Evolutionary conservation across 2,888 invertebrate genomes (phyloP).

Genomic region (Nemotelus pantherinus): DNA sequence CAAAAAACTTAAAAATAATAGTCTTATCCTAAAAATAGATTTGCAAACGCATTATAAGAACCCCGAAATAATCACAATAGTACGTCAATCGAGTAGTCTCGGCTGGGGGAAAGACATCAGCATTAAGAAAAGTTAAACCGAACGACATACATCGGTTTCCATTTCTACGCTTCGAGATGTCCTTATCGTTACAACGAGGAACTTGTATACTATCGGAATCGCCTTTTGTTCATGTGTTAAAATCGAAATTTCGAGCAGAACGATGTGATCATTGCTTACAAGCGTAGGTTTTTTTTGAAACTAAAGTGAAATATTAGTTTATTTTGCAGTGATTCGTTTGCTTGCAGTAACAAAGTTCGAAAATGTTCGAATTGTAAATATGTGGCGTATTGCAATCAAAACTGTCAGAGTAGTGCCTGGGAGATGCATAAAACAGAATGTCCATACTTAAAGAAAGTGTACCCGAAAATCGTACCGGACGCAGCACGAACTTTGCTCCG

Average conservation of each 20-base stretch:
- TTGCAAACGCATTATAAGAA: constrained; percentile 5
- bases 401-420: constrained; percentile 87
- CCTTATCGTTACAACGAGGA: constrained; percentile 67
- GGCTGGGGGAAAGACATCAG: too few relatives aligned
- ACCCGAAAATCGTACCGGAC: constrained; percentile 81
- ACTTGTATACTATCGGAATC: constrained; percentile 76
- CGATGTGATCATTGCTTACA: constrained; percentile 82
- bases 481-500: constrained; percentile 82
- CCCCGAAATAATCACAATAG: constrained; percentile 23
- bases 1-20: too few relatives aligned
- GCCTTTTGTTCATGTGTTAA: constrained; percentile 79
- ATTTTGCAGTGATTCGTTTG: constrained; percentile 63
- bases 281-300: constrained; percentile 68
- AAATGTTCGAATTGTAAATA: constrained; percentile 88
- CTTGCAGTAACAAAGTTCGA: constrained; percentile 72
- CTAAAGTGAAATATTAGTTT: constrained; percentile 3
- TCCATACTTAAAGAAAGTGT: constrained; percentile 74
- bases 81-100: not conserved
- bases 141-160: too few relatives aligned
- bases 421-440: constrained; percentile 85
- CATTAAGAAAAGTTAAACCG: too few relatives aligned
- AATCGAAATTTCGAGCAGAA: constrained; percentile 74
- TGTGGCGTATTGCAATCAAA: constrained; percentile 82
- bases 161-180: not conserved
- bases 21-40: constrained; percentile 21